Percentiles rank a stretch among this genome's conserved stretches.
Evolutionary conservation across 2,113 vertebrate genomes (phyloP).

Genomic region (Pseudopodoces humilis): DNA sequence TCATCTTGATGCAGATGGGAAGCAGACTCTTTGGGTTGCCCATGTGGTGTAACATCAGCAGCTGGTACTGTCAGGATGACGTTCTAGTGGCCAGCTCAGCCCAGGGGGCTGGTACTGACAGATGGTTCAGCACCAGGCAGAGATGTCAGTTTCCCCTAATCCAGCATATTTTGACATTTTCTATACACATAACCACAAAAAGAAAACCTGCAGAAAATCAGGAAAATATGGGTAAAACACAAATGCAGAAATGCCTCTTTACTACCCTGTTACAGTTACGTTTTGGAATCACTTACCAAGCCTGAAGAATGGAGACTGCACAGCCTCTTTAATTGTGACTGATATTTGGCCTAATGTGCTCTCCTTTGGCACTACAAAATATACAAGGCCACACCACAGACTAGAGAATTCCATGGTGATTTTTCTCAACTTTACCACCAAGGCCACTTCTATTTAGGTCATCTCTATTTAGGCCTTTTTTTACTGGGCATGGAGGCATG

Average conservation of each 20-base stretch:
- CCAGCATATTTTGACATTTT: neutral
- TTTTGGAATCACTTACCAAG: slow-evolving; percentile 48
- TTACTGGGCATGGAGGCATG: neutral
- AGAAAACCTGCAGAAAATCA: neutral
- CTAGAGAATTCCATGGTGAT: slow-evolving; percentile 62
- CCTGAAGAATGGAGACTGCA: slow-evolving; percentile 76
- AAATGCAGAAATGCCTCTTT: neutral
- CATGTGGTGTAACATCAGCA: slow-evolving; percentile 41
- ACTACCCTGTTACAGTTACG: neutral
- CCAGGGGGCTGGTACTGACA: slow-evolving; percentile 73
- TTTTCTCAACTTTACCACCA: slow-evolving; percentile 44
- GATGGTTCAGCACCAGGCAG: slow-evolving; percentile 67
- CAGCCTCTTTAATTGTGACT: slow-evolving; percentile 60
- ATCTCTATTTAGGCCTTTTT: neutral
- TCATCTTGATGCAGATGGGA: slow-evolving; percentile 73
- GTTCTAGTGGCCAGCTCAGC: slow-evolving; percentile 82
- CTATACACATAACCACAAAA: neutral
- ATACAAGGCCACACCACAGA: slow-evolving; percentile 78
- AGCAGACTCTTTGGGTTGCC: slow-evolving; percentile 77
- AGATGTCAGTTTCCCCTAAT: slow-evolving; percentile 64
- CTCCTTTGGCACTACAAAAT: slow-evolving; percentile 68
- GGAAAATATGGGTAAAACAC: neutral
- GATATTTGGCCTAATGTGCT: slow-evolving; percentile 35
- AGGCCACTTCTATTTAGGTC: slow-evolving; percentile 24
- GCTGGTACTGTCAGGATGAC: slow-evolving; percentile 81